Conservation (phyloP, 1,140 invertebrate species). For the Drosophila aff. region DNA sequence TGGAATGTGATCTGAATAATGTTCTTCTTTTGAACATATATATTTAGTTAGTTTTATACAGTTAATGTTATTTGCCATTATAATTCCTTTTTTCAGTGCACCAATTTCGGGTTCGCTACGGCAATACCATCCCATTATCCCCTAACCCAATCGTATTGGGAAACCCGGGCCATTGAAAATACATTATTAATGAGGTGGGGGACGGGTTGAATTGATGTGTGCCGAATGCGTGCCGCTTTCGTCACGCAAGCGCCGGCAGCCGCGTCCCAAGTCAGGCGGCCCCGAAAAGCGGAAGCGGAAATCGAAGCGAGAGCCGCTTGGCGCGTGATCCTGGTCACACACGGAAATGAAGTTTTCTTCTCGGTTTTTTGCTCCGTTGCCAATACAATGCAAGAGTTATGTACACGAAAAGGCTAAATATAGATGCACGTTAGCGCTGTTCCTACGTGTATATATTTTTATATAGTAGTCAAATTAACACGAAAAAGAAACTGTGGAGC, state of each 20-base stretch:
- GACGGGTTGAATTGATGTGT: constrained; percentile 29
- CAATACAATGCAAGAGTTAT: constrained; percentile 32
- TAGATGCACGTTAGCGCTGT: constrained; percentile 6
- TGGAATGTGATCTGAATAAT: neutral
- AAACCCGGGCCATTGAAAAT: constrained; percentile 25
- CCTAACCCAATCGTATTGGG: constrained; percentile 29
- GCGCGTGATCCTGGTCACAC: constrained; percentile 54
- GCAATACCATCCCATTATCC: constrained; percentile 13
- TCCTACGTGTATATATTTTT: neutral
- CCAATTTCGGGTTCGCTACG: constrained; percentile 17
- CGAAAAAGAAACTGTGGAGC: constrained; percentile 6
- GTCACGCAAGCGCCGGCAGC: constrained; percentile 39
- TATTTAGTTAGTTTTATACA: neutral
- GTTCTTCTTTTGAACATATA: neutral
- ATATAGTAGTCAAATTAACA: constrained; percentile 16
- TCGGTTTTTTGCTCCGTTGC: constrained; percentile 2
- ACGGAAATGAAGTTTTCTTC: constrained; percentile 60
- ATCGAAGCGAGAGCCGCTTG: constrained; percentile 60
- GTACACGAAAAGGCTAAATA: constrained; percentile 45
- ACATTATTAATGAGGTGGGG: constrained; percentile 55
- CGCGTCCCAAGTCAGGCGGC: constrained; percentile 16
- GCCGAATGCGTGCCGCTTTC: constrained; percentile 49
- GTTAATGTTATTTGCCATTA: neutral
- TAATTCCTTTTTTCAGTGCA: constrained; percentile 14
- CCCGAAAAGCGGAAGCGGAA: constrained; percentile 63